Base-by-base conservation (phyloP, 2,888 invertebrate genomes). In the Polymixis flavicincta region DNA sequence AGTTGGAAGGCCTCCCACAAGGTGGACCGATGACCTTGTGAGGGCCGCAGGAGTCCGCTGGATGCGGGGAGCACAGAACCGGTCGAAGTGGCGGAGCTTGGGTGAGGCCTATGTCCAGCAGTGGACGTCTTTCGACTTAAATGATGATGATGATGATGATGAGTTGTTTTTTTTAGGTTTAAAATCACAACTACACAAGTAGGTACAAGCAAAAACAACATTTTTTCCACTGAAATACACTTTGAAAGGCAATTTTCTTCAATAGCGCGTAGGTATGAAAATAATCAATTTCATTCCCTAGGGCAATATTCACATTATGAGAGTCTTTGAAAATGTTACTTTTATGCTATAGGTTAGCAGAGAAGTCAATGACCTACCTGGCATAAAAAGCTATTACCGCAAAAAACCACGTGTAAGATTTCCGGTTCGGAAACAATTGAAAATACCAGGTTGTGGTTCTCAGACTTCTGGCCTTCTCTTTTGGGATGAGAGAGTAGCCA, bases 201-300 rank as follows among this genome's bases (percentile, higher is more conserved):
- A 65, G 28, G 1, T 22, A 32, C 14, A 74, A 32, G 37, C 25
- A 17, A 75, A 74, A 52, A 61, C 32, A 52, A 60, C 32, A 37
- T 5, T 7, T 45, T 19, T 60, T 52, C 11, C 11, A 45, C 17
- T 22, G 25, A 17, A 13, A 52, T n/a, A 52, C 42, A 17, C 6
- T 11, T 52, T n/a, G 3, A 37, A 28, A 74, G 19, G 45, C 42
- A 61, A 74, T 54, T 75, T 61, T 25, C 45, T 61, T 54, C 32
- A 74, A 61, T 22, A 17, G 22, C 75, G 54, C 60, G 61, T 54
- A n/a, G n/a, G n/a, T n/a, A 75, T 32, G 32, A 75, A 75, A 22
- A 75, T 61, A 61, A 74, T 74, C 61, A 74, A 75, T 74, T 74
- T 54, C 25, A 37, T 61, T 48, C 61, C 25, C 52, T 54, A 37